phyloP scores from a whole-genome alignment of 2,797 vertebrate species.

The Australoheros facetus region DNA sequence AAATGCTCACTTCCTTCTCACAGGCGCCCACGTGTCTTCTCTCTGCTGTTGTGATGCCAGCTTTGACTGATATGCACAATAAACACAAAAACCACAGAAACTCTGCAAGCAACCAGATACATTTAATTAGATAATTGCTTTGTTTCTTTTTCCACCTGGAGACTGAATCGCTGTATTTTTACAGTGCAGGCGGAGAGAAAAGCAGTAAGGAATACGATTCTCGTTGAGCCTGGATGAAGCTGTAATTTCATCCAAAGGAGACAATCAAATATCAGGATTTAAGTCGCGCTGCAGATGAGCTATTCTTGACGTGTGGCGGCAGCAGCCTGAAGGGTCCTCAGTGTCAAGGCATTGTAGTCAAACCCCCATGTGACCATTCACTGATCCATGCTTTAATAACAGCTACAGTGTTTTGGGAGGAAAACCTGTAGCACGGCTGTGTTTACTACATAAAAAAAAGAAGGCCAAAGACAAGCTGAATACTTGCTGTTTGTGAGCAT shows the following conservation, averaged over 20 bases:
- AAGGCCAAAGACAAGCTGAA: conserved; percentile 2
- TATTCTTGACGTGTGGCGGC: conserved; percentile 15
- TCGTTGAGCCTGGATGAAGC: conserved; percentile 71
- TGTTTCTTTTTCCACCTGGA: conserved; percentile 42
- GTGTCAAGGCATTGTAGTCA: conserved; percentile 17
- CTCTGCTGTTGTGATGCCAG: conserved; percentile 3
- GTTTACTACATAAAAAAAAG: conserved; percentile 1
- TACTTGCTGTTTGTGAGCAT: background rate
- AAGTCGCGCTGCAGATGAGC: conserved; percentile 43
- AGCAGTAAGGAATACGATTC: conserved; percentile 53
- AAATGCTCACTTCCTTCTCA: background rate
- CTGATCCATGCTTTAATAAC: conserved; percentile 3
- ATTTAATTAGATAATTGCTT: conserved; percentile 76
- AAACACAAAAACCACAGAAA: conserved; percentile 53
- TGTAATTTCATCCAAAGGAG: conserved; percentile 76
- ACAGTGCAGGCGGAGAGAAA: conserved; percentile 26
- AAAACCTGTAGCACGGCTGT: conserved; percentile 29
- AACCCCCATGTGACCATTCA: conserved; percentile 30
- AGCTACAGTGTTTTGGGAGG: conserved; percentile 8
- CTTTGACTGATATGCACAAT: conserved; percentile 28
- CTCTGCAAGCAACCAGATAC: conserved; percentile 74
- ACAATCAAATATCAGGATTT: conserved; percentile 60
- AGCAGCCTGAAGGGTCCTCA: conserved; percentile 50
- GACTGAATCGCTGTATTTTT: conserved; percentile 45
- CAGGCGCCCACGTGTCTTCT: conserved; percentile 4